Base-by-base conservation (phyloP, 2,113 vertebrate species). In the Nycticryphes semicollaris region DNA sequence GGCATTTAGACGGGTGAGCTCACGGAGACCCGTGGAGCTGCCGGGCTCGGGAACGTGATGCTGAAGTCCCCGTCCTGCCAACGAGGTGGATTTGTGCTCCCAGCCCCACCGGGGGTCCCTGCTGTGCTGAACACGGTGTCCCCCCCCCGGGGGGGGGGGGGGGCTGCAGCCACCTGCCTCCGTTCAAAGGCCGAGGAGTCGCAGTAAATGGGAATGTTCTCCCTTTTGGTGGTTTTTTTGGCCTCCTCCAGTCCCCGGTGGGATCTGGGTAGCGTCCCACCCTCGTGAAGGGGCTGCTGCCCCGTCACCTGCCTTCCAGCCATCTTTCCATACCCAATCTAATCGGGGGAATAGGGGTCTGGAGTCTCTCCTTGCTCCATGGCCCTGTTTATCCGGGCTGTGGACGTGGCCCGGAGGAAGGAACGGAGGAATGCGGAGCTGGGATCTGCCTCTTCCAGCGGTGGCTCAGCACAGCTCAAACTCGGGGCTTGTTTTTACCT, bases 341-440 rank as follows among this genome's bases (percentile, higher is more conserved):
- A 7, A 1, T 39, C 0, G 16, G 37, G 18, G 35, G 33, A 43
- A 77, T 31, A 35, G 27, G 87, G 35, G 1, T 4, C 21, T 57
- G 86, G 35, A 66, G 35, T 28, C 27, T 53, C 30, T 66, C 5
- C 33, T 48, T 73, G 64, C 3, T 2, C 60, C 51, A 50, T 14
- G 16, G 20, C 72, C 31, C 45, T 75, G 76, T 87, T 85, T 89
- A 14, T 93, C 80, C 16, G 4, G 50, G 53, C 64, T 57, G 31
- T 33, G 84, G 50, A 70, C 20, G 5, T 90, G 69, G 88, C 90
- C 94, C 25, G 85, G 68, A 90, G 94, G 91, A 87, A 95, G 63
- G 39, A 94, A 69, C 59, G 20, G 93, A 88, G 88, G 92, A 94
- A 89, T 89, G 95, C 4, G 8, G 64, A 80, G 84, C 88, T 87